Conservation (phyloP, 2,113 vertebrate species). For the Pelusios castaneus region DNA sequence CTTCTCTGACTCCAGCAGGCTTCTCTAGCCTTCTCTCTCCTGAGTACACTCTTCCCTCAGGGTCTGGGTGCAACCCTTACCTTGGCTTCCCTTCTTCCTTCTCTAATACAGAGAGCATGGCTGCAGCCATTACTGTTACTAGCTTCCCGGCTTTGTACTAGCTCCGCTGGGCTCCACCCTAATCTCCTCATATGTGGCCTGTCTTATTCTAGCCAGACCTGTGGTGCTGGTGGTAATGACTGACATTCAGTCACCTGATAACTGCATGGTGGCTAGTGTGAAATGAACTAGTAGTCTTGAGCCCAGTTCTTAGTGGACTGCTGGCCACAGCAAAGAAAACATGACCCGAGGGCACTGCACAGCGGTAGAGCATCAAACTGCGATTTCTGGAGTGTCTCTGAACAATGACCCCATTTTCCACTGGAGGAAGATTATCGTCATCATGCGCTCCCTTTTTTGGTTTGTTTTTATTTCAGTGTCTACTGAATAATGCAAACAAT, state of each 20-base stretch:
- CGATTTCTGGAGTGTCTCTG: background rate
- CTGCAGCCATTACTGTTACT: background rate
- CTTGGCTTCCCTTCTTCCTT: background rate
- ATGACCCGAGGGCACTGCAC: background rate
- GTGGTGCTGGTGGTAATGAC: background rate
- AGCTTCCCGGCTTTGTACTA: background rate
- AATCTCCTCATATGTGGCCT: background rate
- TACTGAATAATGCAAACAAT: background rate
- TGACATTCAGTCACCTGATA: background rate
- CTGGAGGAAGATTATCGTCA: background rate
- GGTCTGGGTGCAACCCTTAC: background rate
- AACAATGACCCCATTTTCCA: background rate
- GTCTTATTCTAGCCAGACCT: background rate
- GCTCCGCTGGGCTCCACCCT: background rate
- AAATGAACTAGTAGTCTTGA: background rate
- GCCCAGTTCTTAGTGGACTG: background rate
- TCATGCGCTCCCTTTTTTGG: background rate
- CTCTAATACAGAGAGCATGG: background rate
- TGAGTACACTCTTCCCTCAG: background rate
- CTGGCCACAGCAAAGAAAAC: background rate
- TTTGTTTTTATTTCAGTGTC: background rate
- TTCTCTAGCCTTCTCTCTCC: background rate
- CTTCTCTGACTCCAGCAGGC: background rate
- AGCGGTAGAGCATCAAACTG: background rate
- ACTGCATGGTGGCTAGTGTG: background rate